phyloP scores from a whole-genome alignment of 2,888 invertebrate species.

The Drosophila algonquin region DNA sequence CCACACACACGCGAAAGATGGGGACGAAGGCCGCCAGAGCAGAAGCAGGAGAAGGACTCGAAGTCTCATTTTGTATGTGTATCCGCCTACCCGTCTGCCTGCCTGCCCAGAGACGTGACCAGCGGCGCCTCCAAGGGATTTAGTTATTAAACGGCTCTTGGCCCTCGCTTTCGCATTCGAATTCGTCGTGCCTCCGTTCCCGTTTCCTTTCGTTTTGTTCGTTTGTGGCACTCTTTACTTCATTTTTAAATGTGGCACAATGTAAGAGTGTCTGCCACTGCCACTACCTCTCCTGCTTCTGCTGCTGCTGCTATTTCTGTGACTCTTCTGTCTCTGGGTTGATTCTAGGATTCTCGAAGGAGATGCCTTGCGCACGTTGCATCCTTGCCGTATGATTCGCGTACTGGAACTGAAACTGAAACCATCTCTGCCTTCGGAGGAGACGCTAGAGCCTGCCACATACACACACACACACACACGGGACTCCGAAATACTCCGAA shows the following conservation, averaged over 20 bases:
- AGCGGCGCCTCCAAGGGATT: constrained; percentile 56
- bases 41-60: constrained; percentile 1
- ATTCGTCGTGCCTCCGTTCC: constrained; percentile 31
- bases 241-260: constrained; percentile 70
- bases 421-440: constrained; percentile 32
- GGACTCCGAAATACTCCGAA: constrained; percentile 44
- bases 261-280: constrained; percentile 43
- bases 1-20: constrained; percentile 31
- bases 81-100: constrained; percentile 34
- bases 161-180: constrained; percentile 17
- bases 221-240: constrained; percentile 18
- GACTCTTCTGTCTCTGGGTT: not conserved
- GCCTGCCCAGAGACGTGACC: constrained; percentile 60
- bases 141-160: constrained; percentile 73
- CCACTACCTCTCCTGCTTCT: not conserved
- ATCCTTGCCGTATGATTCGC: constrained; percentile 78
- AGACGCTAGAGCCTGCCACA: constrained; percentile 26
- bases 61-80: constrained; percentile 72
- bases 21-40: constrained; percentile 33
- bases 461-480: constrained; percentile 17
- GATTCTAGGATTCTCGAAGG: constrained; percentile 19
- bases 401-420: constrained; percentile 79
- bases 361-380: constrained; percentile 60
- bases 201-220: constrained; percentile 22
- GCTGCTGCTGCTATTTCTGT: not conserved